A percentile compares a stretch with the other conserved stretches of the same genome.
These are phyloP conservation scores for Heliconius nattereri DNA, from an alignment of 1,140 invertebrate species.

Conservation along the genomic window DNA sequence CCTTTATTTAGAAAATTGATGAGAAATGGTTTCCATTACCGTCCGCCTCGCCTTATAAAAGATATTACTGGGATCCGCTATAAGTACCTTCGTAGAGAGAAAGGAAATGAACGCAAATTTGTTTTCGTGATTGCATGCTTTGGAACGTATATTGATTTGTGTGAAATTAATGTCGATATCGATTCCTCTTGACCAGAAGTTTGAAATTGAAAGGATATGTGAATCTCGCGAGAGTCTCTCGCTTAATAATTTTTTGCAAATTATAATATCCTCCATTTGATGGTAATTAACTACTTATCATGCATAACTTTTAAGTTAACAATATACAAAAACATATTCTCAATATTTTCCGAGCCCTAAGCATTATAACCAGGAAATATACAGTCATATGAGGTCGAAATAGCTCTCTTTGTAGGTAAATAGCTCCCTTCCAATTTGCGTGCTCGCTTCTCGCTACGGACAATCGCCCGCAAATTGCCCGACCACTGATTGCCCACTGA, in stretches of 20 bases:
- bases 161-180: constrained; percentile 71
- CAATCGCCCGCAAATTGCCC: constrained; percentile 75
- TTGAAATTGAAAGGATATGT: constrained; percentile 65
- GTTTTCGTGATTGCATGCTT: constrained; percentile 78
- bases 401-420: constrained; percentile 55
- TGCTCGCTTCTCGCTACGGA: constrained; percentile 68
- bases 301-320: not conserved
- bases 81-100: constrained; percentile 64
- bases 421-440: constrained; percentile 69
- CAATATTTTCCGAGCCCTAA: not conserved
- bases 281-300: not conserved
- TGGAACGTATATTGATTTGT: constrained; percentile 67
- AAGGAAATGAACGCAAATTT: constrained; percentile 80
- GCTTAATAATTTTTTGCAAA: constrained; percentile 1
- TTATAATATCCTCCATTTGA: constrained; percentile 11
- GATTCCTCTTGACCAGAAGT: constrained; percentile 64
- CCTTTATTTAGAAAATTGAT: constrained; percentile 82
- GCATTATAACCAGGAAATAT: constrained; percentile 40
- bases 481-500: constrained; percentile 67
- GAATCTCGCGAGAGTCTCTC: constrained; percentile 37
- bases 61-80: constrained; percentile 66
- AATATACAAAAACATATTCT: not conserved
- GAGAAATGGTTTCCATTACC: constrained; percentile 81
- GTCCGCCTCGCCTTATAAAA: constrained; percentile 66
- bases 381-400: constrained; percentile 47